Conservation (phyloP, 1,140 invertebrate species). For the Drosophila arawakana region DNA sequence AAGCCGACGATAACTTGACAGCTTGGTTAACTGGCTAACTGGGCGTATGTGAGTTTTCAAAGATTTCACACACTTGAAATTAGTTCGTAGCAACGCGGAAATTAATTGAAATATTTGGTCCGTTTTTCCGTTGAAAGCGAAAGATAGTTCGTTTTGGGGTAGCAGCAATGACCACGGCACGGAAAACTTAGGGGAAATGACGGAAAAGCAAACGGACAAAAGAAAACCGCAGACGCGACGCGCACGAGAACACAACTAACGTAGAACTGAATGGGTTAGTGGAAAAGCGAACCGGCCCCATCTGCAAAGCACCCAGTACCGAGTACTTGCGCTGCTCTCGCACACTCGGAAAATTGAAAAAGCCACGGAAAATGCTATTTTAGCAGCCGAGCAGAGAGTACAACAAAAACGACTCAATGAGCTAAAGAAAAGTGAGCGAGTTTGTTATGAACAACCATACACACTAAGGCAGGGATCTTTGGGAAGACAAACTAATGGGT, state of each 20-base stretch:
- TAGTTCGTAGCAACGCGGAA: neutral
- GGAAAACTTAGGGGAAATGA: conserved; percentile 19
- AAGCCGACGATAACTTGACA: conserved; percentile 34
- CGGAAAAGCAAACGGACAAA: conserved; percentile 44
- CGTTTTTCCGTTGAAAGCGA: neutral
- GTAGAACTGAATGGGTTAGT: conserved; percentile 65
- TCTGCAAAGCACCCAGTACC: conserved; percentile 8
- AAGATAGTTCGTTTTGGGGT: conserved; percentile 23
- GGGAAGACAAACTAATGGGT: neutral
- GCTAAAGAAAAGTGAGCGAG: conserved; percentile 30
- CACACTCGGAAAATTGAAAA: conserved; percentile 60
- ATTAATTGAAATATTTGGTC: conserved; percentile 1
- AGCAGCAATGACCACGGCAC: conserved; percentile 17
- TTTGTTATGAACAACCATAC: conserved; percentile 33
- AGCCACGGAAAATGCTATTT: conserved; percentile 59
- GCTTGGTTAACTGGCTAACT: conserved; percentile 11
- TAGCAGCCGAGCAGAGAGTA: conserved; percentile 27
- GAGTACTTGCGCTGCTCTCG: conserved; percentile 29
- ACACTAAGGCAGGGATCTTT: neutral
- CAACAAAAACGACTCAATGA: conserved; percentile 60
- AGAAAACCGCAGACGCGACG: conserved; percentile 45
- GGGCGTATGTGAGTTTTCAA: conserved; percentile 27
- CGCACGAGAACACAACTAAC: conserved; percentile 72
- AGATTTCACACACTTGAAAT: conserved; percentile 2
- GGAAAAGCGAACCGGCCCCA: conserved; percentile 29